Evolutionary conservation across 2,888 invertebrate genomes (phyloP), one percentile per base, ranked within the genome.

Genomic region (Epinotia bilunana): DNA sequence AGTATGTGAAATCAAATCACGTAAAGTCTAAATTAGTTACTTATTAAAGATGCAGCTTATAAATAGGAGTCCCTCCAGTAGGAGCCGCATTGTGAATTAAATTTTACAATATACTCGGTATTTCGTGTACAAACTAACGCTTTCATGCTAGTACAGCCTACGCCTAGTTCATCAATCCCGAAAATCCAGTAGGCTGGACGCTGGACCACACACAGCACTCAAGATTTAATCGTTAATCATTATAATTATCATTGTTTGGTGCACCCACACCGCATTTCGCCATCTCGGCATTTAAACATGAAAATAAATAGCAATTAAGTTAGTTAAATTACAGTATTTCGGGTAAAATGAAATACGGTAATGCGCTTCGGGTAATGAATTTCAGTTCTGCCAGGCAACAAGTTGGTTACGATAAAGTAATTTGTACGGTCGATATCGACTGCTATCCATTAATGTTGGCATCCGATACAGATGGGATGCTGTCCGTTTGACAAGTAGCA

Each of bases 381-480:
- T 85, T 84, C 83, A 79, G 79, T 83, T 82, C 80, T 73, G 73
- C 46, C 79, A 77, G 79, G 82, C 87, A 88, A 88, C 88, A 88
- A 90, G 86, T 90, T 87, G 87, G 91, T 90, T 88, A 89, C 87
- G 82, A 86, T 89, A 87, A 90, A 88, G 84, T 84, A 81, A 83
- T 88, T 87, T 86, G 79, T 80, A 84, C 80, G 79, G 75, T 69
- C 78, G 76, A 78, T 81, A 84, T 81, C 80, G 80, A 77, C 63
- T 84, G 87, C 86, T 85, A 84, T 80, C 83, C 78, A 87, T 87
- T 71, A 75, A 65, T 33, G 55, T 86, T 81, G 83, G 84, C 83
- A 77, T 81, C 75, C 76, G 82, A 84, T 82, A 80, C 81, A 79
- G 49, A 57, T 53, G 64, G 49, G 53, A 11, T 58, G 39, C 61